Evolutionary conservation across 2,888 invertebrate species (phyloP).

Genomic region (Pandemis corylana): DNA sequence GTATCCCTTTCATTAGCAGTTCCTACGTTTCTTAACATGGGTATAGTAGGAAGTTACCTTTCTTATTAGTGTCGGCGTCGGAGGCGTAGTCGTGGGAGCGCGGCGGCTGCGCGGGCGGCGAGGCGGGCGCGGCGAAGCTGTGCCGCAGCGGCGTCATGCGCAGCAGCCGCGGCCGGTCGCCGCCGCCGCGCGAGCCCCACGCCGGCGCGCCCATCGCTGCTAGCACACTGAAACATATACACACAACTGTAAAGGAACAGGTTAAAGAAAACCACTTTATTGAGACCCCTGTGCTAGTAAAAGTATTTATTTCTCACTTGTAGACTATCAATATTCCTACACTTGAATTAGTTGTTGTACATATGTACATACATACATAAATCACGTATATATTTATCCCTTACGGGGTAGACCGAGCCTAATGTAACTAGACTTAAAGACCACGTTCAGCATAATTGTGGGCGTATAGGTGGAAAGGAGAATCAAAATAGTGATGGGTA

Average conservation of each 20-base stretch:
- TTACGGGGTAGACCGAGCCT: too few species aligned
- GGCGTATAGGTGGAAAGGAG: too few species aligned
- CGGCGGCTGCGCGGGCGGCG: conserved; percentile 73
- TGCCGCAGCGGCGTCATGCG: conserved; percentile 86
- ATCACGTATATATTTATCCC: too few species aligned
- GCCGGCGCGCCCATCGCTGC: conserved; percentile 77
- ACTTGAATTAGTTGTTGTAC: too few species aligned
- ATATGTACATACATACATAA: too few species aligned
- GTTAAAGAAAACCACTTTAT: not conserved
- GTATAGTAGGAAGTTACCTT: conserved; percentile 68
- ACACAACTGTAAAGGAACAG: not conserved
- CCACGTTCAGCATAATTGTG: too few species aligned
- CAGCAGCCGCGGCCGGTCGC: conserved; percentile 82
- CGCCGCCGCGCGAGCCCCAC: conserved; percentile 79
- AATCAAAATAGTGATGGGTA: too few species aligned
- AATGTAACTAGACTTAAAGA: too few species aligned
- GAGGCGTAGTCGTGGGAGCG: conserved; percentile 82
- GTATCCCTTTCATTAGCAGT: conserved; percentile 4
- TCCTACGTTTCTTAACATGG: not conserved
- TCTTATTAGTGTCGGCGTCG: conserved; percentile 85
- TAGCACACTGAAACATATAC: conserved; percentile 35
- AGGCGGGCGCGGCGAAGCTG: conserved; percentile 83
- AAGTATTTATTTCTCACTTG: too few species aligned
- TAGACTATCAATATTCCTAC: too few species aligned
- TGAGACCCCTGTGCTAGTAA: too few species aligned